Conservation (phyloP, 2,113 vertebrate genomes). For the Hepsetus odoe region DNA sequence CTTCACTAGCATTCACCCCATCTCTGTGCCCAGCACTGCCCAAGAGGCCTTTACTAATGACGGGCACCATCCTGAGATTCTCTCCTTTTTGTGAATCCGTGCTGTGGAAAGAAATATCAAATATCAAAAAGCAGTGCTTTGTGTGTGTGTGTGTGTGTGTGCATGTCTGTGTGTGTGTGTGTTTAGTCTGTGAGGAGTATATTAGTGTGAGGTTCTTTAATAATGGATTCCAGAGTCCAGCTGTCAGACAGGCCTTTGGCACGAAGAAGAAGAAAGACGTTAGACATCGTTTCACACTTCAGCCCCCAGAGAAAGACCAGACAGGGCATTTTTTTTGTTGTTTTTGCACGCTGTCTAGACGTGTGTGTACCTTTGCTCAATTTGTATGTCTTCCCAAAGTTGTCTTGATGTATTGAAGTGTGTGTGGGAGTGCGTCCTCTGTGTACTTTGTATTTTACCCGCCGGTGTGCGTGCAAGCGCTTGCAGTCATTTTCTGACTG, state of each 20-base stretch:
- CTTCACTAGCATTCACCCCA: constrained; percentile 49
- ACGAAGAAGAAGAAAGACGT: constrained; percentile 37
- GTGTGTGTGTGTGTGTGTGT: constrained; percentile 24
- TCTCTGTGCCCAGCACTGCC: constrained; percentile 48
- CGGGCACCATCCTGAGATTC: not conserved
- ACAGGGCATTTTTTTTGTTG: not conserved
- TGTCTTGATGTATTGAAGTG: not conserved
- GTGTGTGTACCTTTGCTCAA: not conserved
- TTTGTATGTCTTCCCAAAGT: not conserved
- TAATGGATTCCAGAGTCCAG: constrained; percentile 64
- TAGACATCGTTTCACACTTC: not conserved
- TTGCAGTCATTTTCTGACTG: not conserved
- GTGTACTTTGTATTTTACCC: not conserved
- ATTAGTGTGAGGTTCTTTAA: constrained; percentile 56
- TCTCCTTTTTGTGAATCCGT: constrained; percentile 62
- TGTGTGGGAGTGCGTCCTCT: not conserved
- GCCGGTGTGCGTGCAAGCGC: not conserved
- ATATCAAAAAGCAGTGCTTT: constrained; percentile 52
- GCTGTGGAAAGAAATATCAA: constrained; percentile 61
- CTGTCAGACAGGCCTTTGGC: constrained; percentile 44
- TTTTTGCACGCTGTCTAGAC: not conserved
- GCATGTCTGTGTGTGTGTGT: not conserved
- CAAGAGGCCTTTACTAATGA: constrained; percentile 44
- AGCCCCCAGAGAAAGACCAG: not conserved
- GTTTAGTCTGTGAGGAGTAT: not conserved